Evolutionary conservation across 2,113 vertebrate species (phyloP).

Genomic region (Semnopithecus entellus): DNA sequence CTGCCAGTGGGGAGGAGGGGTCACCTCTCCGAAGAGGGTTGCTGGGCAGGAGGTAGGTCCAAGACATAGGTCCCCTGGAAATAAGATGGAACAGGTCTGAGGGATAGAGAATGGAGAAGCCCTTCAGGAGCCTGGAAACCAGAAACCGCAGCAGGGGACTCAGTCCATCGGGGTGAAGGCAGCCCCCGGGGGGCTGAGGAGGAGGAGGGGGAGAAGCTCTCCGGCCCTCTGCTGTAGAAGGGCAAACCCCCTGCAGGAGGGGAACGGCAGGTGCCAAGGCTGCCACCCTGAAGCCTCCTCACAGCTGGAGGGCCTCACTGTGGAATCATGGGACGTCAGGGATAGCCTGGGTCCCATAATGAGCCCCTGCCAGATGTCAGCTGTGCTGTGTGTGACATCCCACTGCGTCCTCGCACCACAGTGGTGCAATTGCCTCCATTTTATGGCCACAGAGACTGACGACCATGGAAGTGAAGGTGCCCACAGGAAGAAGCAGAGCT

Average conservation of each 20-base stretch:
- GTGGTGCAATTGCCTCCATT: background rate
- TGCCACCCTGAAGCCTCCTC: background rate
- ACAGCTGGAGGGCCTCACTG: background rate
- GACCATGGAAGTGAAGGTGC: background rate
- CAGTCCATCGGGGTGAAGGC: rapidly evolving
- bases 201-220: background rate
- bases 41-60: background rate
- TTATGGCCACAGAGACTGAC: background rate
- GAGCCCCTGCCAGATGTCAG: background rate
- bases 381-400: rapidly evolving
- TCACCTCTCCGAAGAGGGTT: too few species aligned
- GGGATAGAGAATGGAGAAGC: background rate
- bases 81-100: background rate
- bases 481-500: background rate
- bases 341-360: rapidly evolving
- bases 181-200: rapidly evolving
- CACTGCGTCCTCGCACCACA: rapidly evolving
- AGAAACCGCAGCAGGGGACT: background rate
- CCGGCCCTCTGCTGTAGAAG: too few species aligned
- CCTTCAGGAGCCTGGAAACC: background rate
- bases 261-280: rapidly evolving
- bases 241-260: rapidly evolving
- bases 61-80: background rate
- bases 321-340: rapidly evolving
- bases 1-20: background rate